Evolutionary conservation across 2,888 invertebrate genomes (phyloP).

Genomic region (Lochmaea crataegi): DNA sequence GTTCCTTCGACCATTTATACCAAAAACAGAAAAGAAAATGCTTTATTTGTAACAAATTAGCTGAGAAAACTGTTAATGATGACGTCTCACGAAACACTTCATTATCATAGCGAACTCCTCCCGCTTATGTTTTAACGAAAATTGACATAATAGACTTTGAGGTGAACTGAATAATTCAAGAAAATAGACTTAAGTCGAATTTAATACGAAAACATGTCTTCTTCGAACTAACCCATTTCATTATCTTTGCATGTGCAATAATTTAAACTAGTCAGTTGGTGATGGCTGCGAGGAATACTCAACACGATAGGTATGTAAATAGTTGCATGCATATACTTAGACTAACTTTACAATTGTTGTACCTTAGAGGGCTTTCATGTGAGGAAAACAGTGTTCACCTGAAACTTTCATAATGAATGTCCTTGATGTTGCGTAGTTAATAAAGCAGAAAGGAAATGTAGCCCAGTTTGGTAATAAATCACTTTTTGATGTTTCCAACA

Average conservation of each 20-base stretch:
- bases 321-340: conserved; percentile 11
- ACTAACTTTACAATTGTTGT: conserved; percentile 14
- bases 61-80: no score
- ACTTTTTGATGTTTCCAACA: background rate
- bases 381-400: conserved; percentile 16
- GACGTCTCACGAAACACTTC: no score
- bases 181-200: background rate
- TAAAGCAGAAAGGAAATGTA: background rate
- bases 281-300: conserved; percentile 15
- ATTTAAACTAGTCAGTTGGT: conserved; percentile 10
- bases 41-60: no score
- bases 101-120: background rate
- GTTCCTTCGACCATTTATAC: no score
- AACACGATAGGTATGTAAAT: conserved; percentile 17
- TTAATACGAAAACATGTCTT: conserved; percentile 3
- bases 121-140: background rate
- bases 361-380: conserved; percentile 9
- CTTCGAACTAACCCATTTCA: background rate
- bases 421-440: conserved; percentile 11
- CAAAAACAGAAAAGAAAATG: no score
- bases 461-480: conserved; percentile 12
- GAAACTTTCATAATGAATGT: conserved; percentile 20
- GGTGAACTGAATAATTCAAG: background rate
- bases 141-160: background rate
- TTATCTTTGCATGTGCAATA: conserved; percentile 15